Percentiles rank a stretch among this genome's conserved stretches.
Evolutionary conservation across 2,113 vertebrate species (phyloP).

Genomic region (Oophaga pumilio): DNA sequence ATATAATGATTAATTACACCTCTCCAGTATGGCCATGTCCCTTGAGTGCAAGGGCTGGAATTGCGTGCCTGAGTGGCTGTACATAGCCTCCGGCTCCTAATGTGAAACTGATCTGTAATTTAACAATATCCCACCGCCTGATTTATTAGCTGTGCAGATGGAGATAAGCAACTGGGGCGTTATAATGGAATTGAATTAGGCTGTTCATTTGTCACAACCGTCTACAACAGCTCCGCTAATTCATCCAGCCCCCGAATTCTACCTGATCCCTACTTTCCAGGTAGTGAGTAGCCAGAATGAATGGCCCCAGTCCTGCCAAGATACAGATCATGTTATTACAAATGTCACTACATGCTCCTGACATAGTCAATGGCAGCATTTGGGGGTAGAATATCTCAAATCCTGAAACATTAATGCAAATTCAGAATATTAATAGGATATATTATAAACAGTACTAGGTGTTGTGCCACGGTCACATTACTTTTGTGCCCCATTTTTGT

Average conservation of each 20-base stretch:
- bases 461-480: too few species aligned
- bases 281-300: constrained; percentile 21
- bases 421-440: background rate
- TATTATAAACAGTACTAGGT: background rate
- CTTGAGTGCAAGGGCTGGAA: constrained; percentile 22
- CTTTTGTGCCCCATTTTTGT: background rate
- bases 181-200: constrained; percentile 49
- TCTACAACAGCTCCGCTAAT: background rate
- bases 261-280: constrained; percentile 23
- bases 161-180: constrained; percentile 46
- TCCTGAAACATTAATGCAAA: background rate
- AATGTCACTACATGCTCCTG: constrained; percentile 3
- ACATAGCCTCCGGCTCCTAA: constrained; percentile 23
- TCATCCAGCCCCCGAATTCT: constrained; percentile 22
- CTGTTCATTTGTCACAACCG: constrained; percentile 50
- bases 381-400: background rate
- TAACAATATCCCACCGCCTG: constrained; percentile 51
- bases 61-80: constrained; percentile 30
- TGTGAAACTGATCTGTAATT: constrained; percentile 48
- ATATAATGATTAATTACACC: constrained; percentile 52
- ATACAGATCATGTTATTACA: constrained; percentile 32
- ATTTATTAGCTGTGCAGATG: constrained; percentile 49
- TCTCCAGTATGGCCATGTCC: constrained; percentile 26
- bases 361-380: background rate
- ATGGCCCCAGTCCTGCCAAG: background rate